A percentile compares a stretch with the other conserved stretches of the same genome.
These are phyloP conservation scores for Drosophila rufa DNA, from an alignment of 1,140 invertebrate genomes.

Conservation along the genomic window DNA sequence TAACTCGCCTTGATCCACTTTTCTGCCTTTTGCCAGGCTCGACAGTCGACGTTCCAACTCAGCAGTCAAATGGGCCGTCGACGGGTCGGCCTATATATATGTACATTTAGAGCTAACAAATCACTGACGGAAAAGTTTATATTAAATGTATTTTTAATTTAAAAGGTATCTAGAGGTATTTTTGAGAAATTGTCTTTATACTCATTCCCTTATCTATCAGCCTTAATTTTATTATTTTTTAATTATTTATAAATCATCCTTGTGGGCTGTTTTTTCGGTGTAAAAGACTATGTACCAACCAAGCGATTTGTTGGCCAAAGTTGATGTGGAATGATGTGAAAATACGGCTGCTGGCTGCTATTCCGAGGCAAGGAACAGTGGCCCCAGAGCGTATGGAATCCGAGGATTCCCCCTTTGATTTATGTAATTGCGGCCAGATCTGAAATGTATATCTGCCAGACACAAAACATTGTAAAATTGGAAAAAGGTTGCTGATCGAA, in stretches of 20 bases:
- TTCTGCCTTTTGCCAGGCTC: slow-evolving; percentile 52
- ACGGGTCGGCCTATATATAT: slow-evolving; percentile 55
- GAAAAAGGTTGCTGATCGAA: slow-evolving; percentile 36
- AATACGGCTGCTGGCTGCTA: slow-evolving; percentile 53
- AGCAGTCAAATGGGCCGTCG: slow-evolving; percentile 68
- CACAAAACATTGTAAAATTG: slow-evolving; percentile 29
- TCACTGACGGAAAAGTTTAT: not conserved
- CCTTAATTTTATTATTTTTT: too few species aligned
- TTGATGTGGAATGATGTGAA: slow-evolving; percentile 69
- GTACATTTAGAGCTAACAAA: slow-evolving; percentile 3
- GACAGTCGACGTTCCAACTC: slow-evolving; percentile 61
- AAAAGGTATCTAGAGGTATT: not conserved
- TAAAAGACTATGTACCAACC: not conserved
- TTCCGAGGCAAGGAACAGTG: slow-evolving; percentile 32
- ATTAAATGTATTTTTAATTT: not conserved
- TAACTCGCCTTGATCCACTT: slow-evolving; percentile 79
- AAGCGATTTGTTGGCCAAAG: slow-evolving; percentile 22
- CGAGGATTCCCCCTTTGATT: slow-evolving; percentile 27
- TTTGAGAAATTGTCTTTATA: not conserved
- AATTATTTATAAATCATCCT: too few species aligned
- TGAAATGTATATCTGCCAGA: slow-evolving; percentile 13
- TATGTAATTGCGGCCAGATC: slow-evolving; percentile 44
- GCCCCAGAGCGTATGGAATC: slow-evolving; percentile 10
- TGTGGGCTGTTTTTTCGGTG: not conserved
- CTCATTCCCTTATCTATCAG: not conserved